Evolutionary conservation across 2,113 vertebrate genomes (phyloP).

Genomic region (Malurus elegans): DNA sequence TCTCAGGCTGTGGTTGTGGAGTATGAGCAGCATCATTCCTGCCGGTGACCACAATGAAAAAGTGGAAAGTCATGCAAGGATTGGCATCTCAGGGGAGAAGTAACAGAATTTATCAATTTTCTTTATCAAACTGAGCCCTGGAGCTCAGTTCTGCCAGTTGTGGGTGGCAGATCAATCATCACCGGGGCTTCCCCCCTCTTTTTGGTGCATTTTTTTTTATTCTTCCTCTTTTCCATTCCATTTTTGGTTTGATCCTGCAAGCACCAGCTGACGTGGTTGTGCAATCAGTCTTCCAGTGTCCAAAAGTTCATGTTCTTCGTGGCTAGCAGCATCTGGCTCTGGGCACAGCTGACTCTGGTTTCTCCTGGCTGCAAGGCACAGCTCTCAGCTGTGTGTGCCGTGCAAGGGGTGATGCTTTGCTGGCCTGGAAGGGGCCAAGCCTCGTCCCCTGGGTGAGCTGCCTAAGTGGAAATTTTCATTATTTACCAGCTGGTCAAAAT

Average conservation of each 20-base stretch:
- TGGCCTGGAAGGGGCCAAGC: conserved; percentile 31
- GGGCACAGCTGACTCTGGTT: background rate
- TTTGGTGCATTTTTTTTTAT: background rate
- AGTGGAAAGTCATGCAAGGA: background rate
- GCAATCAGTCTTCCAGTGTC: background rate
- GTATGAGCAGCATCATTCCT: background rate
- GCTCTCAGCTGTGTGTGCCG: background rate
- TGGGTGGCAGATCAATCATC: background rate
- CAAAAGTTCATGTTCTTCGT: background rate
- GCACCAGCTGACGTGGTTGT: background rate
- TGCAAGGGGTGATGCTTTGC: background rate
- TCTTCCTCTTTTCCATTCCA: background rate
- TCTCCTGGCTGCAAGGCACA: background rate
- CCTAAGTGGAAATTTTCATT: conserved; percentile 57
- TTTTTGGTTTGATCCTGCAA: background rate
- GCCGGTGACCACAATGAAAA: background rate
- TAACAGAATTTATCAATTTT: background rate
- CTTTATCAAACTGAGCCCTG: background rate
- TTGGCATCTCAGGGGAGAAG: background rate
- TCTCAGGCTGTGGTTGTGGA: conserved; percentile 33
- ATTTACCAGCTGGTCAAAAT: conserved; percentile 47
- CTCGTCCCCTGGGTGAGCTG: background rate
- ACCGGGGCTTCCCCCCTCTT: background rate
- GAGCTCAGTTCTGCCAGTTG: background rate
- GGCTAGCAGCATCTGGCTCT: background rate